These are phyloP conservation scores for Marcusenius ussheri DNA, from an alignment of 2,113 vertebrate species.

Conservation along the genomic window DNA sequence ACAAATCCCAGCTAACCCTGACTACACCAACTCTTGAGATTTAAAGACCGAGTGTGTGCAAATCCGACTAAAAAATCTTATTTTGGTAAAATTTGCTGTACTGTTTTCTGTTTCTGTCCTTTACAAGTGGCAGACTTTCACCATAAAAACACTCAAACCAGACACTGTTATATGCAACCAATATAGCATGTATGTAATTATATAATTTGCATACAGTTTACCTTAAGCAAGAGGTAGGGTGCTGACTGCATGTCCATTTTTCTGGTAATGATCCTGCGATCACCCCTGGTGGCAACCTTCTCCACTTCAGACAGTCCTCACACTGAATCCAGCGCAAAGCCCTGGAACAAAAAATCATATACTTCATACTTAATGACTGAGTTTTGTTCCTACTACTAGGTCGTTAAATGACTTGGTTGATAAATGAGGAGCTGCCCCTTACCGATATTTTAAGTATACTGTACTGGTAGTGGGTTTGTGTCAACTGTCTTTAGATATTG, in stretches of 20 bases:
- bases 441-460: too few relatives aligned
- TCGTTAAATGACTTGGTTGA: too few relatives aligned
- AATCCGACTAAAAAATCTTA: neutral
- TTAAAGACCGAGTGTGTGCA: neutral
- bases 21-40: neutral
- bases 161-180: neutral
- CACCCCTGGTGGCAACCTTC: constrained; percentile 52
- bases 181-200: neutral
- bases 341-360: constrained; percentile 28
- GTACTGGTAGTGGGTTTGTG: too few relatives aligned
- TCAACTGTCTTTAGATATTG: too few relatives aligned
- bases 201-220: constrained; percentile 26
- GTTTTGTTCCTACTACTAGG: too few relatives aligned
- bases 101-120: neutral
- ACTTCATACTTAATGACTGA: neutral
- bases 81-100: neutral
- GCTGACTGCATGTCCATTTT: constrained; percentile 64
- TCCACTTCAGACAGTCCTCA: constrained; percentile 74
- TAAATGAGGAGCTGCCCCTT: too few relatives aligned
- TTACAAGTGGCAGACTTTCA: neutral
- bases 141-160: neutral
- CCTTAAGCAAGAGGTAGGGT: constrained; percentile 61
- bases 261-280: constrained; percentile 52
- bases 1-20: neutral
- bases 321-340: constrained; percentile 63